Percentiles rank a stretch among this genome's conserved stretches.
phyloP scores from a whole-genome alignment of 2,888 invertebrate genomes.

The Noctuana brunneofusca region DNA sequence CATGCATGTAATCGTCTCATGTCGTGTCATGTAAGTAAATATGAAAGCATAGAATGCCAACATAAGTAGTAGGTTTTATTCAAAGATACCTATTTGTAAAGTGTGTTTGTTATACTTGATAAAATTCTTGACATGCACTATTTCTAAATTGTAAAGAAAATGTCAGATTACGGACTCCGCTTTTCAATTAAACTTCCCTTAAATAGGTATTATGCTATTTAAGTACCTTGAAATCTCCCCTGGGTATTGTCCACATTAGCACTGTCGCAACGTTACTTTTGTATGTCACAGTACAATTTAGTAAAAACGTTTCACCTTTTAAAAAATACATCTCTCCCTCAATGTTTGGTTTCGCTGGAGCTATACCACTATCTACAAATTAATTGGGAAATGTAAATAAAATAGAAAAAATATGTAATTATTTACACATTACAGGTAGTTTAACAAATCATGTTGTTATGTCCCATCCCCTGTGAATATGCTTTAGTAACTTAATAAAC shows the following conservation, averaged over 20 bases:
- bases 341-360: slow-evolving; percentile 52
- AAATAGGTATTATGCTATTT: neutral
- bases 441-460: neutral
- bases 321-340: slow-evolving; percentile 48
- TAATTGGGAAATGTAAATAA: neutral
- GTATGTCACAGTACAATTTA: slow-evolving; percentile 63
- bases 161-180: neutral
- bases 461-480: neutral
- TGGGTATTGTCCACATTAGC: slow-evolving; percentile 57
- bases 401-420: neutral
- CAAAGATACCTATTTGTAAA: no score
- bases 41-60: no score
- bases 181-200: neutral
- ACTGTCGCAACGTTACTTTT: slow-evolving; percentile 49
- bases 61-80: no score
- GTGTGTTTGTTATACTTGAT: no score
- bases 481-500: neutral
- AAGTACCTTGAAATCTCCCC: slow-evolving; percentile 44
- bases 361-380: slow-evolving; percentile 43
- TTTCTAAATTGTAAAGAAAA: neutral
- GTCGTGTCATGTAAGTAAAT: no score
- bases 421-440: neutral
- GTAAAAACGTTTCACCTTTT: slow-evolving; percentile 59
- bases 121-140: neutral
- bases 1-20: neutral